Conservation (phyloP, 1,140 invertebrate species). For the Drosophila kikkawai region DNA sequence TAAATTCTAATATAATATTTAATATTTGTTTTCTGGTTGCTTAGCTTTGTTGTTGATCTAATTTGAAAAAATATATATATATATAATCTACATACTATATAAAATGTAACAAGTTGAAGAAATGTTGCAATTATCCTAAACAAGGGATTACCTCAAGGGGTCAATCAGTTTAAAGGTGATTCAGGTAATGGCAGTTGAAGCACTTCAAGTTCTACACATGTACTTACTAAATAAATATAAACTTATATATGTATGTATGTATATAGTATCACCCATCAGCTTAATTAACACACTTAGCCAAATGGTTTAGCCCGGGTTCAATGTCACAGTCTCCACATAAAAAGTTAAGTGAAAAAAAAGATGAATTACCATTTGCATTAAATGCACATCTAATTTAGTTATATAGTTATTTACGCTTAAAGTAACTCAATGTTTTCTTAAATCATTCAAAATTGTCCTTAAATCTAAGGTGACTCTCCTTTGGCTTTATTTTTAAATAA, state of each 20-base stretch:
- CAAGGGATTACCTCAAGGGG: not conserved
- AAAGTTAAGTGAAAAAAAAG: not conserved
- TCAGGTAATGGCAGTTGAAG: not conserved
- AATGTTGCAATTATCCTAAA: not conserved
- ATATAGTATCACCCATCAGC: not conserved
- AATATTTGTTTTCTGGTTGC: too few species aligned
- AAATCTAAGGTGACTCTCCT: too few species aligned
- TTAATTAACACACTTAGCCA: slow-evolving; percentile 3
- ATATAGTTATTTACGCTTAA: not conserved
- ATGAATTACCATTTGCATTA: not conserved
- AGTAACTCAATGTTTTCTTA: too few species aligned
- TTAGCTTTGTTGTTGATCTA: too few species aligned
- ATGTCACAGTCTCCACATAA: slow-evolving; percentile 6
- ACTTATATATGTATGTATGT: not conserved
- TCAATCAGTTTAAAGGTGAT: slow-evolving; percentile 1
- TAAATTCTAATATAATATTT: too few species aligned
- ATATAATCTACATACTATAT: not conserved
- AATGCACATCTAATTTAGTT: slow-evolving; percentile 3
- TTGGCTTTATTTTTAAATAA: too few species aligned
- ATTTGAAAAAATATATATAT: not conserved
- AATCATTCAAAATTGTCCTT: too few species aligned
- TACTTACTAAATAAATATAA: not conserved
- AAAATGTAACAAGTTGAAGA: not conserved
- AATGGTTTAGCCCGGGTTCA: slow-evolving; percentile 7
- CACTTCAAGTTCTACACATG: not conserved